Evolutionary conservation across 2,888 invertebrate genomes (phyloP), one percentile per base, ranked within the genome.

Genomic region (Melipona bicolor): DNA sequence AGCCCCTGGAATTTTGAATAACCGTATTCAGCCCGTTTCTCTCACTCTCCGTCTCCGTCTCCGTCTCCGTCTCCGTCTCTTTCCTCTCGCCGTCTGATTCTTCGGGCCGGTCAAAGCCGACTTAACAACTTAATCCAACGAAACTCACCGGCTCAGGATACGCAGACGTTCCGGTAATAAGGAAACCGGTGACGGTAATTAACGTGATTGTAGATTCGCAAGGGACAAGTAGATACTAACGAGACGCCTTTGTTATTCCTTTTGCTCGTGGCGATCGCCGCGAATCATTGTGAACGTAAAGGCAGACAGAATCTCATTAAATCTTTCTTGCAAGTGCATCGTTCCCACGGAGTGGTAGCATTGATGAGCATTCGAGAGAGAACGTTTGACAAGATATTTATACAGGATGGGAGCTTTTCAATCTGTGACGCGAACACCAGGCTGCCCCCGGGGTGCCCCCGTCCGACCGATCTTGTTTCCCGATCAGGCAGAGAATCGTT

Each of bases 251-350:
- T 19, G 15, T 32, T 43, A 11, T 43, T 17, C 49, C 32, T 24
- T n/a, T 32, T 56, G 64, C 4, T 36, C 4, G 43, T 50, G 17
- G 19, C 56, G 24, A 62, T 83, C 72, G 64, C 61, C 72, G 64
- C 61, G 49, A 70, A 65, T 32, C n/a, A 50, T 74, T 54, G 69
- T 65, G 70, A 72, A 65, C 67, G 50, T 71, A 61, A 81, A 74
- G 82, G 74, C 83, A 81, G 67, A 74, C 73, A n/a, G 56, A 27
- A 62, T 74, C 77, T 82, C 81, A 67, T 82, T 82, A 81, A 81
- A 56, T 49, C 43, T 72, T 77, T 59, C 24, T 79, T 62, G 56
- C 13, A 65, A 81, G n/a, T 62, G 32, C 62, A 27, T 59, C 21
- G 27, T 69, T 72, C 72, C 50, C 68, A 50, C 71, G 72, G 21